phyloP scores from a whole-genome alignment of 2,797 vertebrate genomes.

The Natrix natrix region DNA sequence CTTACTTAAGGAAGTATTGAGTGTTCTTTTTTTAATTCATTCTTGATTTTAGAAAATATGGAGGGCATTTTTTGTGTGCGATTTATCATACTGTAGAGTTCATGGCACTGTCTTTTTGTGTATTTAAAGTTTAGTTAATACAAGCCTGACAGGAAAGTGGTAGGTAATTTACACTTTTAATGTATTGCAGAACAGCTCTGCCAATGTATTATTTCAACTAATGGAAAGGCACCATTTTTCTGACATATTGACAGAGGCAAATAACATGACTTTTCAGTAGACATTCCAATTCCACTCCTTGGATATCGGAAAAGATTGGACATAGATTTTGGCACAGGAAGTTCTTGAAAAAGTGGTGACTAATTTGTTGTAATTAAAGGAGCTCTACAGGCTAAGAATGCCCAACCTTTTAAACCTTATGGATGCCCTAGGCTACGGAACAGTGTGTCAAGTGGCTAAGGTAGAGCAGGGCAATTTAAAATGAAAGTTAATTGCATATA shows the following conservation, averaged over 20 bases:
- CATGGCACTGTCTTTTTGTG: conserved; percentile 62
- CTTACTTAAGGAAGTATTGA: conserved; percentile 48
- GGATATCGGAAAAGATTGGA: neutral
- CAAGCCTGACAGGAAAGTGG: conserved; percentile 56
- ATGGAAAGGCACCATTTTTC: conserved; percentile 57
- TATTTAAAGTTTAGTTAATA: conserved; percentile 68
- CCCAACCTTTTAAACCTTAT: neutral
- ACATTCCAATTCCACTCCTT: conserved; percentile 23
- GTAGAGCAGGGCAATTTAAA: neutral
- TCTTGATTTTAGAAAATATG: conserved; percentile 54
- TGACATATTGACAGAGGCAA: conserved; percentile 53
- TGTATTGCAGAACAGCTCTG: conserved; percentile 62
- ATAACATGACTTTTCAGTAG: conserved; percentile 26
- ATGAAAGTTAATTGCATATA: neutral
- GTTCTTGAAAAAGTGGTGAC: neutral
- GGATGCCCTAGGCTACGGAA: neutral
- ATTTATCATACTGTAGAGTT: conserved; percentile 61
- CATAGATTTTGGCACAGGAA: neutral
- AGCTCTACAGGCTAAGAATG: neutral
- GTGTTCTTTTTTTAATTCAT: conserved; percentile 34
- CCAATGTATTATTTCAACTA: conserved; percentile 62
- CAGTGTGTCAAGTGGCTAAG: neutral
- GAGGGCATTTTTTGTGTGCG: conserved; percentile 25
- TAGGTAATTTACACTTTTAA: conserved; percentile 74
- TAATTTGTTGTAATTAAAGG: neutral